phyloP scores from a whole-genome alignment of 2,888 invertebrate genomes.

The Sesamia inferens region DNA sequence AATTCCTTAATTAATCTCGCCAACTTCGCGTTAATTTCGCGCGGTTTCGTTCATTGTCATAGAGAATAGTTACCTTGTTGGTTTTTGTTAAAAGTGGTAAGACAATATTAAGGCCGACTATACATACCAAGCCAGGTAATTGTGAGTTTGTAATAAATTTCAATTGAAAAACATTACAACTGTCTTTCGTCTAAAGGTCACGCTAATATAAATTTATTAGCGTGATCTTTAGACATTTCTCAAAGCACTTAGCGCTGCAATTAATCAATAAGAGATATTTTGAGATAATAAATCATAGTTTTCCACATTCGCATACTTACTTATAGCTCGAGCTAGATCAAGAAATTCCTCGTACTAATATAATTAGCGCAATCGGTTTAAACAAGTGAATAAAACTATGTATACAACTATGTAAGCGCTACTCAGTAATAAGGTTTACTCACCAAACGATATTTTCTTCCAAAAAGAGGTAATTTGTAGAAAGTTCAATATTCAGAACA shows the following conservation, averaged over 20 bases:
- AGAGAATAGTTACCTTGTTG: too few relatives aligned
- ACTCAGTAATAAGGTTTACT: constrained; percentile 50
- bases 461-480: constrained; percentile 59
- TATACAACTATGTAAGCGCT: not conserved
- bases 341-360: constrained; percentile 32
- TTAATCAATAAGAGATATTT: constrained; percentile 15
- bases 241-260: constrained; percentile 10
- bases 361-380: constrained; percentile 37
- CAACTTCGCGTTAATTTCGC: too few relatives aligned
- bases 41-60: too few relatives aligned
- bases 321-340: not conserved
- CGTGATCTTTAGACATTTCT: constrained; percentile 24
- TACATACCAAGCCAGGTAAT: not conserved
- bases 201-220: too few relatives aligned
- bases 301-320: not conserved
- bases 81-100: not conserved
- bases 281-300: constrained; percentile 3
- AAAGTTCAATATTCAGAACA: constrained; percentile 54
- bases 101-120: not conserved
- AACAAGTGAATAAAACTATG: constrained; percentile 15
- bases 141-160: not conserved
- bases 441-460: constrained; percentile 62
- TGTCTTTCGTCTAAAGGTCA: too few relatives aligned
- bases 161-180: not conserved
- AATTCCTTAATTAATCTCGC: too few relatives aligned